Percentiles rank a stretch among this genome's conserved stretches.
These are phyloP conservation scores for Coryphaenoides rupestris DNA, from an alignment of 2,113 vertebrate species.

Conservation along the genomic window DNA sequence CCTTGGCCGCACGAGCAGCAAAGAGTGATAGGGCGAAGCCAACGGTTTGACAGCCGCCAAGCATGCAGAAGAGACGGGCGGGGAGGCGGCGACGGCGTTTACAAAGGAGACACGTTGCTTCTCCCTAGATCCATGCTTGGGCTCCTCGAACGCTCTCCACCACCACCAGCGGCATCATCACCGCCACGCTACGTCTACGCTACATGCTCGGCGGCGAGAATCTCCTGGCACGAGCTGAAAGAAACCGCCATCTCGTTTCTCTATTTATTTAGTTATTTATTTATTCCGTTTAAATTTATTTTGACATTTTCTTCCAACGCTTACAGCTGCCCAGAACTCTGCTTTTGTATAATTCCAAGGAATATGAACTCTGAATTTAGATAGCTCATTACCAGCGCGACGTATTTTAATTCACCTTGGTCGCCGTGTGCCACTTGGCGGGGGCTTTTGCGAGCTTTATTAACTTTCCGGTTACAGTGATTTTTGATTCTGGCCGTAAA, in stretches of 20 bases:
- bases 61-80: constrained; percentile 40
- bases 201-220: constrained; percentile 45
- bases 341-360: constrained; percentile 65
- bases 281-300: neutral
- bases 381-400: constrained; percentile 58
- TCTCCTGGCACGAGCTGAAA: constrained; percentile 47
- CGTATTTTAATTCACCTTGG: constrained; percentile 65
- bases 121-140: constrained; percentile 35
- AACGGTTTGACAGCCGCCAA: constrained; percentile 56
- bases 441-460: constrained; percentile 37
- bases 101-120: constrained; percentile 57
- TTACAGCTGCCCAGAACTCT: constrained; percentile 37
- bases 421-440: constrained; percentile 43
- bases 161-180: too few relatives aligned
- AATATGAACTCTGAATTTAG: constrained; percentile 72
- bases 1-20: neutral
- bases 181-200: constrained; percentile 22
- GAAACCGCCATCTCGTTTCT: constrained; percentile 39
- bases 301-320: neutral
- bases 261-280: neutral
- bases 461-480: constrained; percentile 49
- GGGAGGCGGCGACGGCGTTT: constrained; percentile 45
- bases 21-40: constrained; percentile 54
- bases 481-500: constrained; percentile 24
- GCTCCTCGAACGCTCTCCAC: constrained; percentile 18